A percentile compares a stretch with the other conserved stretches of the same genome.
These are phyloP conservation scores for Chaetodon trifasciatus DNA, from an alignment of 2,797 vertebrate genomes.

Conservation along the genomic window DNA sequence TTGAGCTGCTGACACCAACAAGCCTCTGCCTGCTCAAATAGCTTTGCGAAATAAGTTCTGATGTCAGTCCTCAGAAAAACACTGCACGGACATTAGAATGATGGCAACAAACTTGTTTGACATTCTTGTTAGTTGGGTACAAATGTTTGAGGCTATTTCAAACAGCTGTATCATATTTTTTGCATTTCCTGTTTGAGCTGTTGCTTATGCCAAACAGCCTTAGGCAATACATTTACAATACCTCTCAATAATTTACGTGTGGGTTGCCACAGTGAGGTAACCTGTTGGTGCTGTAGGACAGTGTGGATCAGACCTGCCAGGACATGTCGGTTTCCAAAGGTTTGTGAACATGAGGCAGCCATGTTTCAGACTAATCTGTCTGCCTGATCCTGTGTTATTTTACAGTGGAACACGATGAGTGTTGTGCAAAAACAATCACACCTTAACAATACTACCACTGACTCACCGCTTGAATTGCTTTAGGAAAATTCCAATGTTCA, in stretches of 20 bases:
- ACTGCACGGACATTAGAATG: neutral
- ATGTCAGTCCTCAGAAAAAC: constrained; percentile 10
- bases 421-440: constrained; percentile 49
- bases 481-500: constrained; percentile 91
- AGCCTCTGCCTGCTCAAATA: constrained; percentile 58
- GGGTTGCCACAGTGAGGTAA: constrained; percentile 29
- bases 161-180: neutral
- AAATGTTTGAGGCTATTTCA: neutral
- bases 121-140: neutral
- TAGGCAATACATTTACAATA: constrained; percentile 48
- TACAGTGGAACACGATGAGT: neutral
- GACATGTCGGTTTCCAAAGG: constrained; percentile 50
- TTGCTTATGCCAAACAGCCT: constrained; percentile 26
- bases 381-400: constrained; percentile 34
- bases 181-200: constrained; percentile 33
- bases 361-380: constrained; percentile 22
- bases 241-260: neutral
- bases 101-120: neutral
- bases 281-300: constrained; percentile 54
- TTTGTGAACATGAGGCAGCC: constrained; percentile 17
- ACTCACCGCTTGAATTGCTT: constrained; percentile 91
- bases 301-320: constrained; percentile 51
- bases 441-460: constrained; percentile 29
- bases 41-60: constrained; percentile 14
- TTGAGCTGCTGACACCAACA: constrained; percentile 32